Percentiles rank a stretch among this genome's conserved stretches.
These are phyloP conservation scores for Aurelia sp. DNA, from an alignment of 30 jellyfish, hydroid and myxozoan species.

Conservation along the genomic window DNA sequence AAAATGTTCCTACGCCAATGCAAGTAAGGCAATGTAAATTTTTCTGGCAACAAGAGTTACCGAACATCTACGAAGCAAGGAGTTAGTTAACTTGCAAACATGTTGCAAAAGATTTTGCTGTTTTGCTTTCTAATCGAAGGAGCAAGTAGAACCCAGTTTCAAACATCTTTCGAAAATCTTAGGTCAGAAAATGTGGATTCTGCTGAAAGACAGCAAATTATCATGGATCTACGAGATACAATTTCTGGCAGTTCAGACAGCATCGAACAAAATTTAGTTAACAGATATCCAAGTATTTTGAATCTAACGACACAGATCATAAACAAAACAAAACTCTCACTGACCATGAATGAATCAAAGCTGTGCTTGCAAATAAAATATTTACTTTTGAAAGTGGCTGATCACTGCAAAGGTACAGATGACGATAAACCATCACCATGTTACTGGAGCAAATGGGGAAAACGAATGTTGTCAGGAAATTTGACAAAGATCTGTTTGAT, in stretches of 20 bases:
- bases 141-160: too few species aligned
- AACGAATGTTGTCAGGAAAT: neutral
- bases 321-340: neutral
- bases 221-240: neutral
- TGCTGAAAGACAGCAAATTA: neutral
- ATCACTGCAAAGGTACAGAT: neutral
- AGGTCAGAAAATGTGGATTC: neutral
- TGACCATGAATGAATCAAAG: neutral
- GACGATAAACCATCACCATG: neutral
- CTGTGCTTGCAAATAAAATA: neutral
- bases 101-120: too few species aligned
- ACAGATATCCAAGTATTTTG: conserved; percentile 35
- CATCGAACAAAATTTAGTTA: neutral
- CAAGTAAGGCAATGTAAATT: too few species aligned
- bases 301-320: conserved; percentile 4
- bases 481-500: neutral
- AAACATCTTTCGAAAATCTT: neutral
- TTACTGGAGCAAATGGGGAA: neutral
- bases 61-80: too few species aligned
- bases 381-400: neutral
- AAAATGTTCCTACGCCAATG: too few species aligned
- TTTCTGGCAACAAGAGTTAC: too few species aligned
- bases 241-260: neutral
- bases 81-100: too few species aligned
- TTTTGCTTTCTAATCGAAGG: too few species aligned